Conservation (phyloP, 2,888 invertebrate species). For the Candidula unifasciata region DNA sequence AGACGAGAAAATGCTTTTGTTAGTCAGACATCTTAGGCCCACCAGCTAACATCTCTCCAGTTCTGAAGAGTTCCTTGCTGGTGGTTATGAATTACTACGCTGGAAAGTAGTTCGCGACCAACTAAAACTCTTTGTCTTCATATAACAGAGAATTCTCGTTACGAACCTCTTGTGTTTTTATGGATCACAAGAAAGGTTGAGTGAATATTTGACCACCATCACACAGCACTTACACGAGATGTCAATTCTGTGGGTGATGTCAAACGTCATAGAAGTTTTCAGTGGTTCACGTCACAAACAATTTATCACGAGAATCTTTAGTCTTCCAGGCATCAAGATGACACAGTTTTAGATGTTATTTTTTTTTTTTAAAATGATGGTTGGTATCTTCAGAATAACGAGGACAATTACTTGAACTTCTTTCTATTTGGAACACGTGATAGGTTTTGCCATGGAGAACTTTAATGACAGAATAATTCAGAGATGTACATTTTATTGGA, state of each 20-base stretch:
- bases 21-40: too few species aligned
- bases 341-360: not conserved
- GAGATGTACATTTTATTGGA: not conserved
- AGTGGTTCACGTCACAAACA: not conserved
- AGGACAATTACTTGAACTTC: not conserved
- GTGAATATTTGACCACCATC: not conserved
- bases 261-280: not conserved
- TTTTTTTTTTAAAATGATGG: not conserved
- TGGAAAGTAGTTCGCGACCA: not conserved
- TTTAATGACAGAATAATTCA: not conserved
- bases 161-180: not conserved
- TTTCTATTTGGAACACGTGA: not conserved
- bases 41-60: constrained; percentile 3
- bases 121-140: not conserved
- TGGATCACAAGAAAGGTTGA: not conserved
- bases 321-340: not conserved
- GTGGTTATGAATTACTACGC: constrained; percentile 18
- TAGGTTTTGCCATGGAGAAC: not conserved
- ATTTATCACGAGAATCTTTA: not conserved
- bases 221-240: not conserved
- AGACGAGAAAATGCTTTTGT: not conserved
- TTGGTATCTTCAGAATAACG: not conserved
- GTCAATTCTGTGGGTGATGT: not conserved
- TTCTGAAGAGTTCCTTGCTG: constrained; percentile 4
- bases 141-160: not conserved